A percentile compares a stretch with the other conserved stretches of the same genome.
These are phyloP conservation scores for Myotis daubentonii DNA, from an alignment of 2,797 vertebrate genomes.

Conservation along the genomic window DNA sequence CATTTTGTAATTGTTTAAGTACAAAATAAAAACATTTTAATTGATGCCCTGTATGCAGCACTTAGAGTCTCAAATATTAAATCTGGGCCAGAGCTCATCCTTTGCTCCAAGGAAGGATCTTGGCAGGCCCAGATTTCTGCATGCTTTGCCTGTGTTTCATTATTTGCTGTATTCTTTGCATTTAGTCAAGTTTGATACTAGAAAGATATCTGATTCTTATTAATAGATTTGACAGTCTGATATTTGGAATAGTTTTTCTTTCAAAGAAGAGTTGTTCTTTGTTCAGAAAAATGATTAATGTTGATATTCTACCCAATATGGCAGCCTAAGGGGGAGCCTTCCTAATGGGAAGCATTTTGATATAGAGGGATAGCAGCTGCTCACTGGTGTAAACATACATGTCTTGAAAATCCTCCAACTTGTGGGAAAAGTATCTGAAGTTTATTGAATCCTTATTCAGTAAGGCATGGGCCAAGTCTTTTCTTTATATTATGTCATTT, in stretches of 20 bases:
- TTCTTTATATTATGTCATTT: background rate
- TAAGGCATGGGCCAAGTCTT: background rate
- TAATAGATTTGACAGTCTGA: background rate
- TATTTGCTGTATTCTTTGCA: background rate
- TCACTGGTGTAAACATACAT: background rate
- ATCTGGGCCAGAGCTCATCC: background rate
- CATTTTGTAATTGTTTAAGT: background rate
- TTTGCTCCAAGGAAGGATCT: background rate
- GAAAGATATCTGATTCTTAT: background rate
- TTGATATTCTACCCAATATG: background rate
- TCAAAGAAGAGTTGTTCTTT: background rate
- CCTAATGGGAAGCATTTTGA: background rate
- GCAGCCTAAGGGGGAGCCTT: background rate
- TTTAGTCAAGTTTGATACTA: background rate
- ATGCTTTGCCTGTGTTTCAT: background rate
- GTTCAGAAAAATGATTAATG: background rate
- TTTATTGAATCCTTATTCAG: background rate
- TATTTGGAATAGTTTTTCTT: background rate
- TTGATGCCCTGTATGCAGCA: background rate
- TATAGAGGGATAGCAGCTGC: background rate
- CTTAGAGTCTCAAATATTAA: background rate
- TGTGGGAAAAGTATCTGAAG: background rate
- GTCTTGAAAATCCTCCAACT: background rate
- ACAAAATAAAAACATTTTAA: background rate
- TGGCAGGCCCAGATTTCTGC: background rate